Conservation (phyloP, 2,113 vertebrate species). For the Callipepla californica region DNA sequence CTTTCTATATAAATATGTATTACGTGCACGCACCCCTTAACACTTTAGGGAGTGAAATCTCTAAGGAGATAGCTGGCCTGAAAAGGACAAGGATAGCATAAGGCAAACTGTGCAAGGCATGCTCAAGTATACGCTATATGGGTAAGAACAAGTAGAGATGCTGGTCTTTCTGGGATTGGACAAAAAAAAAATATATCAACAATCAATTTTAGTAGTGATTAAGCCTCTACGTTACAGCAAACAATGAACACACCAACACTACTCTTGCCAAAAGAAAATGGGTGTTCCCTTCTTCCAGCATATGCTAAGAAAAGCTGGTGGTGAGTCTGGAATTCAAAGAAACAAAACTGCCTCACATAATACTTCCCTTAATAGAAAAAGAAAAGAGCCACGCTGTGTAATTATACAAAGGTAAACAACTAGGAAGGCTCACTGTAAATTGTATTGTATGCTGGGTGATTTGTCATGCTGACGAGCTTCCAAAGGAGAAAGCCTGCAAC, state of each 20-base stretch:
- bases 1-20: fast-evolving
- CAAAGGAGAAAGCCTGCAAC: not conserved
- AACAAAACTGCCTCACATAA: not conserved
- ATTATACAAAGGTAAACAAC: constrained; percentile 17
- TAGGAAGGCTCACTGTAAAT: not conserved
- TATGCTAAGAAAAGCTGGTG: not conserved
- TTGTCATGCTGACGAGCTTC: not conserved
- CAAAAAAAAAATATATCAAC: not conserved
- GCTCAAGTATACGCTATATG: fast-evolving
- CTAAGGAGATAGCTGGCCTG: not conserved
- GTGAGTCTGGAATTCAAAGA: not conserved
- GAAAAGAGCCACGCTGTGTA: not conserved
- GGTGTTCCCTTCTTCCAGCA: not conserved
- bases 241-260: not conserved
- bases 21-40: fast-evolving
- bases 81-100: not conserved
- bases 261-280: not conserved
- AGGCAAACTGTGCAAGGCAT: not conserved
- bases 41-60: not conserved
- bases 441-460: not conserved
- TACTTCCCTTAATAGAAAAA: not conserved
- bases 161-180: not conserved
- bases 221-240: not conserved
- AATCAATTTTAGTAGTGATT: not conserved
- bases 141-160: not conserved